Percentiles rank a stretch among this genome's conserved stretches.
Evolutionary conservation across 2,888 invertebrate genomes (phyloP).

Genomic region (Heteromurus nitidus): DNA sequence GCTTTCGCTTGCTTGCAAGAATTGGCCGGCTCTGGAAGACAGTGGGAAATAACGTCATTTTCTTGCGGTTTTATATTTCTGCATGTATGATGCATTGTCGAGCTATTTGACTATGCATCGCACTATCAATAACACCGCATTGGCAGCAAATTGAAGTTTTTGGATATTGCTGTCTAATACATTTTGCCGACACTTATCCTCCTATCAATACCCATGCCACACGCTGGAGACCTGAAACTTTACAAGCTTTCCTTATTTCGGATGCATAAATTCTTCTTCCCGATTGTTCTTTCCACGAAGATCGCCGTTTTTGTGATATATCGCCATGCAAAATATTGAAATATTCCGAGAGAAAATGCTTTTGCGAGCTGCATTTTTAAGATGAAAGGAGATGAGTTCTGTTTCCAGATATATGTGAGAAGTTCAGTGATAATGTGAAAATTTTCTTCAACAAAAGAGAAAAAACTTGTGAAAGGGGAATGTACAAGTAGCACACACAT

Average conservation of each 20-base stretch:
- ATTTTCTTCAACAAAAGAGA: not conserved
- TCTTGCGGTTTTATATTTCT: no score
- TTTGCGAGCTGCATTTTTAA: not conserved
- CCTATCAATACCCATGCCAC: conserved; percentile 26
- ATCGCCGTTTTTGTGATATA: no score
- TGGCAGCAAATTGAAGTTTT: conserved; percentile 18
- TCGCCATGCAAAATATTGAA: no score
- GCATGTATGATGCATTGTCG: no score
- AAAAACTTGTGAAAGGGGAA: not conserved
- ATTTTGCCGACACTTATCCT: not conserved
- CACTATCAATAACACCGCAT: no score
- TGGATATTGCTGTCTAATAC: conserved; percentile 1
- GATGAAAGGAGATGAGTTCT: not conserved
- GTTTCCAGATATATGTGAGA: conserved; percentile 12
- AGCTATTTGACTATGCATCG: no score
- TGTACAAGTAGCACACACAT: not conserved
- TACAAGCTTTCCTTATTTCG: conserved; percentile 26
- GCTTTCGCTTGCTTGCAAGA: not conserved
- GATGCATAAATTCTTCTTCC: conserved; percentile 33
- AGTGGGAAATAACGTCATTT: no score
- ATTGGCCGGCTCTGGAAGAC: no score
- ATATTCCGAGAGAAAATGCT: no score
- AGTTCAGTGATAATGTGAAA: conserved; percentile 26
- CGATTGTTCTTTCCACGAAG: not conserved
- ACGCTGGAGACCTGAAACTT: no score